Evolutionary conservation across 2,113 vertebrate species (phyloP), one percentile per base, ranked within the genome.

Genomic region (Octodon degus): DNA sequence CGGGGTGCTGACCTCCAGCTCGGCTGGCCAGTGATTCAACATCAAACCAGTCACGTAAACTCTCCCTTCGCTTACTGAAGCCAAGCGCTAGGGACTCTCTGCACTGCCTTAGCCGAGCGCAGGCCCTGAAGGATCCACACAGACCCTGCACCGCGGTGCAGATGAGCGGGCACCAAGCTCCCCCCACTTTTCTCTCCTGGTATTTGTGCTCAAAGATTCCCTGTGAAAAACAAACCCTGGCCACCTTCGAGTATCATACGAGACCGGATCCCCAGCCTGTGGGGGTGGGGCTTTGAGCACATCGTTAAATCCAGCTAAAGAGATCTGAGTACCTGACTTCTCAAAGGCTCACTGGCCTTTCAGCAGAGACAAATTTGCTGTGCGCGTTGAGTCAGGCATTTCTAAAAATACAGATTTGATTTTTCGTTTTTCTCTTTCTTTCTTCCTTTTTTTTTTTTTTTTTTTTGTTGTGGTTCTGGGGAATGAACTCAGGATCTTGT

Each of bases 51-150:
- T 74, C 62, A 76, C 16, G 12, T 30, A n/a, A 79, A n/a, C 50
- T 27, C 11, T 0, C 37, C 60, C 13, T 86, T 89, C 25, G 74
- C 13, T 77, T 77, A 5, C 2, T 37, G 32, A 50, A 22, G 11
- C 2, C 6, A 12, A 62, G 40, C 1, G 2, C 24, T 22, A 19
- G 53, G 19, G 5, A 40, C 32, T 50, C 47, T 79, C 55, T 27
- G 4, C 4, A 0, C 4, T 34, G 30, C 32, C 55, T 53, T 32
- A 1, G 50, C 25, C 4, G 0, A 27, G 2, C 4, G 30, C 32
- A 7, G 53, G 32, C 70, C 40, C 50, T 53, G 32, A 63, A 17
- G 34, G 34, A 13, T 17, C 32, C 65, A 5, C n/a, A 8, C 1
- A 25, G 72, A 20, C 9, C 25, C 55, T 50, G 13, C 32, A 27